Evolutionary conservation across 2,113 vertebrate species (phyloP).

Genomic region (Patagioenas fasciata): DNA sequence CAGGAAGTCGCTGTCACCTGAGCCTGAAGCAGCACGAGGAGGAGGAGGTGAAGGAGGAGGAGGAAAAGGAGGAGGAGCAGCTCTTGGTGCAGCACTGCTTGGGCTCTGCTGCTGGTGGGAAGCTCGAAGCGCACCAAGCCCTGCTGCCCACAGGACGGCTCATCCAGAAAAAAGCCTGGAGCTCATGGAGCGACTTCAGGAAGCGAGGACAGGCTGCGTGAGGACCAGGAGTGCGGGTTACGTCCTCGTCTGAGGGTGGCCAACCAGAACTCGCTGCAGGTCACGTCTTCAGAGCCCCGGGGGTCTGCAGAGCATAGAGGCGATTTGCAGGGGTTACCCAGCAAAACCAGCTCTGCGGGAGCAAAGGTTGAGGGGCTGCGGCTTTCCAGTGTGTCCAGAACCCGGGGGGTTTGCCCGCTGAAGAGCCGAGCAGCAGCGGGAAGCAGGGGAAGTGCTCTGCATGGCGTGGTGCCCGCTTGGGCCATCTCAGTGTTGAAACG

Average conservation of each 20-base stretch:
- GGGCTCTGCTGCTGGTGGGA: not conserved
- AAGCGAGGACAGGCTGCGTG: accelerated
- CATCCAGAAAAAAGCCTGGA: not conserved
- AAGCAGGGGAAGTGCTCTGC: not conserved
- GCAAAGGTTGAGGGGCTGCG: accelerated
- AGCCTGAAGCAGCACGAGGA: not conserved
- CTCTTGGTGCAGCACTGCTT: not conserved
- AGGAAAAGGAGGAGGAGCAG: not conserved
- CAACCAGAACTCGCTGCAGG: accelerated
- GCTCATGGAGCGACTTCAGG: accelerated
- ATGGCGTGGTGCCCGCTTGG: accelerated
- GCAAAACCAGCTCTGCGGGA: not conserved
- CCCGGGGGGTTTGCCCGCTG: accelerated
- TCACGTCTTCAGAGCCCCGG: not conserved
- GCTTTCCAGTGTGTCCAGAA: not conserved
- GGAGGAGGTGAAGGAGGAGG: not conserved
- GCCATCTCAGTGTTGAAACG: not conserved
- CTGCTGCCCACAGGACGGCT: not conserved
- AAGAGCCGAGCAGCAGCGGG: not conserved
- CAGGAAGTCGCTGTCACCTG: conserved; percentile 39
- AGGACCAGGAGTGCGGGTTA: accelerated
- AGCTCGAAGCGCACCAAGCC: not conserved
- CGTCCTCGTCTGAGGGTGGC: accelerated
- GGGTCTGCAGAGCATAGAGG: not conserved
- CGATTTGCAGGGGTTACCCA: accelerated